Evolutionary conservation across 2,797 vertebrate species (phyloP).

Genomic region (Triplophysa yarkandensis): DNA sequence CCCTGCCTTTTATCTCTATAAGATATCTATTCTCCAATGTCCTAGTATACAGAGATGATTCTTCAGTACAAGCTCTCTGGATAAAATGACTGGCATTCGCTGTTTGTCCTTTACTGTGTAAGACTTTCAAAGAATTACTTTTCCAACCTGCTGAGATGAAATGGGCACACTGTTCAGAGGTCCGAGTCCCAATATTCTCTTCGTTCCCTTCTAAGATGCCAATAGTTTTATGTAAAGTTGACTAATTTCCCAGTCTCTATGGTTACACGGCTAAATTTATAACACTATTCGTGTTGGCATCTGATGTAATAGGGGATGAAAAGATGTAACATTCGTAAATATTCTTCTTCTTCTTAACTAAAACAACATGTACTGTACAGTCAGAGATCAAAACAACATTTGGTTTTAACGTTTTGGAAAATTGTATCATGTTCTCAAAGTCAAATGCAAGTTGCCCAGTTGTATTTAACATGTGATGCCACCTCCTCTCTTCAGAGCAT

Average conservation of each 20-base stretch:
- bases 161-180: background rate
- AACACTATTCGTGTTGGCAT: conserved; percentile 13
- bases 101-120: conserved; percentile 3
- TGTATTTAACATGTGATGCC: conserved; percentile 1
- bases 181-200: background rate
- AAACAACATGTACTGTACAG: background rate
- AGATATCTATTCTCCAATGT: conserved; percentile 3
- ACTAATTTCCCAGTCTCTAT: conserved; percentile 7
- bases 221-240: conserved; percentile 1
- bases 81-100: background rate
- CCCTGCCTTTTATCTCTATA: background rate
- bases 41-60: background rate
- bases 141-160: background rate
- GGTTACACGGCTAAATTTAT: conserved; percentile 14
- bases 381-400: background rate
- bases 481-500: conserved; percentile 33
- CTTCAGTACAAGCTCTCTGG: background rate
- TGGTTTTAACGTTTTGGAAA: background rate
- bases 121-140: background rate
- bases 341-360: background rate
- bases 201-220: background rate
- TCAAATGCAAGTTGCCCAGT: background rate
- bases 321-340: background rate
- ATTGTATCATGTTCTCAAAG: background rate
- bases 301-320: background rate